phyloP scores from a whole-genome alignment of 2,797 vertebrate genomes.

The Lacerta agilis region DNA sequence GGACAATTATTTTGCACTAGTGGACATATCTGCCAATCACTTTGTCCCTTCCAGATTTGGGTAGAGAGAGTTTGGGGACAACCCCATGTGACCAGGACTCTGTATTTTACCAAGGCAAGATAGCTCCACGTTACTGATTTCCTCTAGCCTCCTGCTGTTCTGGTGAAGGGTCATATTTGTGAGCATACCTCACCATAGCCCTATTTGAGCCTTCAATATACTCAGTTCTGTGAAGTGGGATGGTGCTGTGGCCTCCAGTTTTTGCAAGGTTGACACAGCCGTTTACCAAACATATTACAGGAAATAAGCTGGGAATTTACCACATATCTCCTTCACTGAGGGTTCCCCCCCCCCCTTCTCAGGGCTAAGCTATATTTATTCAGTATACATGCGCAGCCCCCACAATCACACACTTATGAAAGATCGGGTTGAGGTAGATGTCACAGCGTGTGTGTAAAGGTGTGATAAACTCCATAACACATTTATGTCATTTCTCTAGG shows the following conservation, averaged over 20 bases:
- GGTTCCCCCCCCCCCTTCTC: not conserved
- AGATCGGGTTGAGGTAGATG: not conserved
- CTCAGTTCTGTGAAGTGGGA: not conserved
- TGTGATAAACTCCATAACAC: not conserved
- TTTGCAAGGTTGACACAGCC: not conserved
- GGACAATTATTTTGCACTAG: not conserved
- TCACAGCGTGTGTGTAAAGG: not conserved
- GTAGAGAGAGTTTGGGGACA: not conserved
- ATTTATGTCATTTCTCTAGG: not conserved
- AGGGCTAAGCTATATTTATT: not conserved
- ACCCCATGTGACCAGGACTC: not conserved
- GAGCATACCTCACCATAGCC: not conserved
- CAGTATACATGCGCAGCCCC: not conserved
- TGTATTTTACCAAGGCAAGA: not conserved
- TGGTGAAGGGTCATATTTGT: not conserved
- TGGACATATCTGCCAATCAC: no score
- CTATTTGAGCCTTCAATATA: not conserved
- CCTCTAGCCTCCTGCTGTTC: not conserved
- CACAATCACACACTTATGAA: not conserved
- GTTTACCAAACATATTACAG: not conserved
- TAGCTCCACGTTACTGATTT: not conserved
- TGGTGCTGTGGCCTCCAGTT: not conserved
- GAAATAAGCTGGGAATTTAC: not conserved
- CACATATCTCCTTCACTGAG: not conserved
- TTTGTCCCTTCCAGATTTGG: not conserved